These are phyloP conservation scores for Gnathonemus echidnorhynchus DNA, from an alignment of 2,113 vertebrate genomes.

Conservation along the genomic window DNA sequence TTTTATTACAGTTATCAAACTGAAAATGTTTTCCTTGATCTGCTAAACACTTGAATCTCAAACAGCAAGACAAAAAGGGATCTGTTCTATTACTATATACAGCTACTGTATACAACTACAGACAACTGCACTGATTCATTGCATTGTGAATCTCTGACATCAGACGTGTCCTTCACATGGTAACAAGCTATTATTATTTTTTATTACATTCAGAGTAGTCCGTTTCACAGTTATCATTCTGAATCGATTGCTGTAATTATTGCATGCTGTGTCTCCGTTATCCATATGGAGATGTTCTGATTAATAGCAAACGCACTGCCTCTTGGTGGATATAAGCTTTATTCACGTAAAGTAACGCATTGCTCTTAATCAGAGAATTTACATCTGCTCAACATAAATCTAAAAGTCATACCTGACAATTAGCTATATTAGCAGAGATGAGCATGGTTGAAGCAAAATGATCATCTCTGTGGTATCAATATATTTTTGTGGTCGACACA, in stretches of 20 bases:
- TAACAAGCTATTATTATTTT: neutral
- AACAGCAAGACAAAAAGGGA: neutral
- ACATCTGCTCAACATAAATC: neutral
- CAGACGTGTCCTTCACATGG: neutral
- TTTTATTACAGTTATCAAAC: neutral
- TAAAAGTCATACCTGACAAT: neutral
- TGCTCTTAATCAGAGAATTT: neutral
- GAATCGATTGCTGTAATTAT: neutral
- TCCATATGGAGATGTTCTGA: neutral
- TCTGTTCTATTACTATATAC: neutral
- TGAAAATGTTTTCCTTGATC: neutral
- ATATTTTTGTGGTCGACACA: conserved; percentile 13
- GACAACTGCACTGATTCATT: neutral
- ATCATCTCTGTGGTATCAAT: neutral
- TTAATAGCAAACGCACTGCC: neutral
- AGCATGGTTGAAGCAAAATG: neutral
- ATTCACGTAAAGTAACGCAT: neutral
- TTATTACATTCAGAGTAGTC: neutral
- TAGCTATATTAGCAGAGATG: neutral
- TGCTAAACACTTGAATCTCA: neutral
- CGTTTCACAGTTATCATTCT: neutral
- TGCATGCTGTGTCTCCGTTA: neutral
- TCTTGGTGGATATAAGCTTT: conserved; percentile 19
- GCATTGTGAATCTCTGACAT: neutral
- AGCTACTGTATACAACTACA: neutral